Evolutionary conservation across 2,888 invertebrate genomes (phyloP).

Genomic region (Idaea aversata): DNA sequence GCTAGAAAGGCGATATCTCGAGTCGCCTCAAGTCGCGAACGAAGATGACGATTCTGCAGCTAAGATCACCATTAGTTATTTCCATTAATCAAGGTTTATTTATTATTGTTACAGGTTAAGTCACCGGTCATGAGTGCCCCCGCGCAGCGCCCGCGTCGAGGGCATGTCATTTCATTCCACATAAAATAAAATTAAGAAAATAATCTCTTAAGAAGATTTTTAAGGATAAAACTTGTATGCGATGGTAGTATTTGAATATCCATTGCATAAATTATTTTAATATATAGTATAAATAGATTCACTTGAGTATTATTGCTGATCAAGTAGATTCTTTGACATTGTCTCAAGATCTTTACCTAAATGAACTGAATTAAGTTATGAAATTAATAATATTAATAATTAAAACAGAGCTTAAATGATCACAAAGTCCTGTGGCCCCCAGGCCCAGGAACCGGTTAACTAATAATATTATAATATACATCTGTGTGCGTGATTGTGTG

Average conservation of each 20-base stretch:
- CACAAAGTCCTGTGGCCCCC: constrained; percentile 36
- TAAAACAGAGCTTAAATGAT: constrained; percentile 63
- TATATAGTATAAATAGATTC: constrained; percentile 79
- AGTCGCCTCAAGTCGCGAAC: too few relatives aligned
- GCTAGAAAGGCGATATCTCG: too few relatives aligned
- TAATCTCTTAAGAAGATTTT: constrained; percentile 75
- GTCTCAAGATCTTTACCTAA: constrained; percentile 56
- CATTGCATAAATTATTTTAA: constrained; percentile 71
- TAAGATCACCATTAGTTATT: too few relatives aligned
- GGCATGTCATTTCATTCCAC: constrained; percentile 79
- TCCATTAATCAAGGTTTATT: background rate
- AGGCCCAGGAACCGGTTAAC: constrained; percentile 35
- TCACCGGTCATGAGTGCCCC: constrained; percentile 73
- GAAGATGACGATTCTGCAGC: too few relatives aligned
- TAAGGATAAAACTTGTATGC: constrained; percentile 68
- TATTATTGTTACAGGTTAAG: constrained; percentile 71
- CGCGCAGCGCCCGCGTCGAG: constrained; percentile 65
- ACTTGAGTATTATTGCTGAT: constrained; percentile 78
- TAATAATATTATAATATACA: constrained; percentile 27
- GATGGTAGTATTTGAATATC: constrained; percentile 53
- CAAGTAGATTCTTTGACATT: constrained; percentile 69
- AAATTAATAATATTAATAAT: constrained; percentile 34
- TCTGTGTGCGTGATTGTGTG: constrained; percentile 35
- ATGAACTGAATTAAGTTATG: constrained; percentile 59
- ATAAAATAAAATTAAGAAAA: constrained; percentile 73